These are phyloP conservation scores for Heliconius charithonia DNA, from an alignment of 2,888 invertebrate species.

Conservation along the genomic window DNA sequence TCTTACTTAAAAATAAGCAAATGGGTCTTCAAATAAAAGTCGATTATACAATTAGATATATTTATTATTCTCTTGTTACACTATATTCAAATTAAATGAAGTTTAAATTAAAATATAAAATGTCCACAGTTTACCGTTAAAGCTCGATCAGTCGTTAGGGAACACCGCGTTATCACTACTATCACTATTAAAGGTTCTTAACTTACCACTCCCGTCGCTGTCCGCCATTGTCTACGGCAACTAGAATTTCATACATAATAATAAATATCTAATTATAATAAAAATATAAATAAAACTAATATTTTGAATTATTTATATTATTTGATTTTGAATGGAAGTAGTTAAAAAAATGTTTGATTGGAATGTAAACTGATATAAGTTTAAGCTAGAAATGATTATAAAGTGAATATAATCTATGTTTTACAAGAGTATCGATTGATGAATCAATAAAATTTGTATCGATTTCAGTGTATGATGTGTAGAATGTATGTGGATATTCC, in stretches of 20 bases:
- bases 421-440: not conserved
- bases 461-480: constrained; percentile 11
- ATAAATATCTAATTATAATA: constrained; percentile 31
- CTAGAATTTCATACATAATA: constrained; percentile 63
- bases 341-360: not conserved
- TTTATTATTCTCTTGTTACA: constrained; percentile 40
- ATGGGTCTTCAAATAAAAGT: constrained; percentile 52
- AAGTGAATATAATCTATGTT: not conserved
- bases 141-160: constrained; percentile 30
- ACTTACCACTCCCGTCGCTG: constrained; percentile 71
- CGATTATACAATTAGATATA: constrained; percentile 56
- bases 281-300: constrained; percentile 16
- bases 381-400: not conserved
- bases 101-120: constrained; percentile 29
- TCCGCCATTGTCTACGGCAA: constrained; percentile 59
- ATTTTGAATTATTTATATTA: not conserved
- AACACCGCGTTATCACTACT: constrained; percentile 56
- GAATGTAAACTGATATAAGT: not conserved
- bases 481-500: constrained; percentile 1
- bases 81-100: constrained; percentile 42
- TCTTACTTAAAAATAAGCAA: not conserved
- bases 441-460: not conserved
- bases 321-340: not conserved
- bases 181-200: constrained; percentile 69
- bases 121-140: constrained; percentile 44